Conservation (phyloP, 2,888 invertebrate species). For the Ochropleura leucogaster region DNA sequence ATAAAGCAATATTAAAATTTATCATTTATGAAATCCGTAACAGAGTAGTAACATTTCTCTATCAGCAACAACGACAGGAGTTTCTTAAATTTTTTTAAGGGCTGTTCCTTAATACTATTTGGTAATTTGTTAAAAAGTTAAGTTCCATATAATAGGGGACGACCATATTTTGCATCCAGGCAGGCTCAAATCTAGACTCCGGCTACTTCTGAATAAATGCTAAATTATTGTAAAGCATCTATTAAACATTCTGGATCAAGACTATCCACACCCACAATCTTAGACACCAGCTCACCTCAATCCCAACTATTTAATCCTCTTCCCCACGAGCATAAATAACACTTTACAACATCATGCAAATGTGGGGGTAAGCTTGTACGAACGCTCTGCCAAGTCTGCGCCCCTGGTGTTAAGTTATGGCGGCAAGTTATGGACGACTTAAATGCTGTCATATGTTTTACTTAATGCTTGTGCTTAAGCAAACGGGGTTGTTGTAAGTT, state of each 20-base stretch:
- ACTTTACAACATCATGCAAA: constrained; percentile 64
- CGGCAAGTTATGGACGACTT: constrained; percentile 62
- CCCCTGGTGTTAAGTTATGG: constrained; percentile 60
- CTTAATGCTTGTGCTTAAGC: constrained; percentile 46
- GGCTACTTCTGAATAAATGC: too few species aligned
- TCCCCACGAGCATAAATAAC: constrained; percentile 54
- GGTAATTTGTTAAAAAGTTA: too few species aligned
- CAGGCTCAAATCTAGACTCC: too few species aligned
- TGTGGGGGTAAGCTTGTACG: constrained; percentile 60
- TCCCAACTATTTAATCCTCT: constrained; percentile 38
- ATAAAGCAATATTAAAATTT: too few species aligned
- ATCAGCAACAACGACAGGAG: too few species aligned
- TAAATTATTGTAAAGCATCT: too few species aligned
- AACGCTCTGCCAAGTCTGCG: constrained; percentile 59
- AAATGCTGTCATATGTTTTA: constrained; percentile 64
- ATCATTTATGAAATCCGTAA: too few species aligned
- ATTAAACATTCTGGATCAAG: not conserved
- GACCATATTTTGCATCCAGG: too few species aligned
- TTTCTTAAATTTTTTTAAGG: too few species aligned
- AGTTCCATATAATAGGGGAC: too few species aligned
- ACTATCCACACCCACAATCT: not conserved
- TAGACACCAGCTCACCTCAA: constrained; percentile 45
- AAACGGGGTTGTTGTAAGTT: constrained; percentile 29
- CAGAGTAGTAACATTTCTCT: too few species aligned
- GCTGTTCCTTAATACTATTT: too few species aligned